phyloP scores from a whole-genome alignment of 1,140 invertebrate genomes.

The Drosophila teissieri region DNA sequence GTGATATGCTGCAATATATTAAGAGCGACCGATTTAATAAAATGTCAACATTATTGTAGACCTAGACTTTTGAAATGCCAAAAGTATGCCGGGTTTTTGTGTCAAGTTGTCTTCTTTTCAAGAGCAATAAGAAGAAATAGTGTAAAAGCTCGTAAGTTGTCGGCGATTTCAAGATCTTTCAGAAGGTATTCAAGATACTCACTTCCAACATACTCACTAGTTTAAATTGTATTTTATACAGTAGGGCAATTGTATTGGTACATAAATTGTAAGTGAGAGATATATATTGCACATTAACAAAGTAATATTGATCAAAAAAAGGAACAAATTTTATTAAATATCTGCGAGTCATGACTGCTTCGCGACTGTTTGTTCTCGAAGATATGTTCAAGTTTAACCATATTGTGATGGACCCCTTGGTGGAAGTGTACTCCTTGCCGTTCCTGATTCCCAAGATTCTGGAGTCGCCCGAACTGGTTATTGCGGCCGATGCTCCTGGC shows the following conservation, averaged over 20 bases:
- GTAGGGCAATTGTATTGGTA: background rate
- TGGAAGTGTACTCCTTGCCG: constrained; percentile 29
- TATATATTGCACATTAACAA: too few relatives aligned
- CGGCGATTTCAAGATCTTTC: background rate
- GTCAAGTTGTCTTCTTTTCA: background rate
- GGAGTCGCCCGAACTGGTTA: constrained; percentile 31
- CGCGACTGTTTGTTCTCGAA: constrained; percentile 26
- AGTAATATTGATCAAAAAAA: background rate
- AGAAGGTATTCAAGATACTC: too few relatives aligned
- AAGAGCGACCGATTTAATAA: constrained; percentile 41
- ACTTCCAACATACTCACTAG: too few relatives aligned
- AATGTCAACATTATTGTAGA: constrained; percentile 15
- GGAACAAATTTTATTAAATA: background rate
- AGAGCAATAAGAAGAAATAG: background rate
- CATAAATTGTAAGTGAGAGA: background rate
- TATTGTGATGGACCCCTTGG: constrained; percentile 40
- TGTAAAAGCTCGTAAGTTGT: too few relatives aligned
- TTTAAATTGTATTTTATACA: too few relatives aligned
- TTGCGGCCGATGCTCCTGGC: constrained; percentile 28
- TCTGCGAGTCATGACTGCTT: constrained; percentile 24
- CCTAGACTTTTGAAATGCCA: background rate
- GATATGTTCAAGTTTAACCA: constrained; percentile 54
- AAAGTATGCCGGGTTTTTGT: constrained; percentile 5
- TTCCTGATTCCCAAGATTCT: constrained; percentile 30
- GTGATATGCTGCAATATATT: constrained; percentile 60